These are phyloP conservation scores for Chlorops oryzae DNA, from an alignment of 1,140 invertebrate species.

Conservation along the genomic window DNA sequence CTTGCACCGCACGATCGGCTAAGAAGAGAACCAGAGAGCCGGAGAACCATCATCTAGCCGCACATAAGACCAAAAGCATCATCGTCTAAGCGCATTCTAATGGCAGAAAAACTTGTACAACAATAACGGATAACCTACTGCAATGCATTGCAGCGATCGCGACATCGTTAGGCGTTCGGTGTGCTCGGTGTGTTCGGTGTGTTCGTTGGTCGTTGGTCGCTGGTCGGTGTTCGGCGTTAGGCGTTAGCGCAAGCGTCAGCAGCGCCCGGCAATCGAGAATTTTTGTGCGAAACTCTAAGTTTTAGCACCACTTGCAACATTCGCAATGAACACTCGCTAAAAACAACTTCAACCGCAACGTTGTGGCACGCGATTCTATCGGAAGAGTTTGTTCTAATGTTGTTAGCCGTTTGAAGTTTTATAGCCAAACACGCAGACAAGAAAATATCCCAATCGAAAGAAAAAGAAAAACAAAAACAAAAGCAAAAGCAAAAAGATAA, in stretches of 20 bases:
- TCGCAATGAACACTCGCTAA: constrained; percentile 48
- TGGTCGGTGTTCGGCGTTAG: no score
- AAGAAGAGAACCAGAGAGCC: no score
- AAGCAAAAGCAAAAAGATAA: constrained; percentile 2
- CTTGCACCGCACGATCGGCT: no score
- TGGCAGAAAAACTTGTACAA: neutral
- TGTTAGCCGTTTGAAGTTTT: no score
- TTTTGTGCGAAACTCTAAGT: constrained; percentile 10
- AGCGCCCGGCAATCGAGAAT: neutral
- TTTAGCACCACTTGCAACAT: constrained; percentile 47
- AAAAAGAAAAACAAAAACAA: neutral
- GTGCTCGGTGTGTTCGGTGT: no score
- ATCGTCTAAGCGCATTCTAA: neutral
- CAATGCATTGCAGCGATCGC: no score
- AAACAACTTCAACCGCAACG: constrained; percentile 48
- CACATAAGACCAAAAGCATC: neutral
- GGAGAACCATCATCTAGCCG: no score
- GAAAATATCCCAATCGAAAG: no score
- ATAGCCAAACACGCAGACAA: constrained; percentile 20
- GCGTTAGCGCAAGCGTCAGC: no score
- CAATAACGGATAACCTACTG: neutral
- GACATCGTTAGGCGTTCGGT: no score
- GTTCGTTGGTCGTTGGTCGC: no score
- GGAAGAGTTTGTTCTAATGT: no score
- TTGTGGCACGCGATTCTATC: constrained; percentile 47